Evolutionary conservation across 2,113 vertebrate species (phyloP), one percentile per base, ranked within the genome.

Genomic region (Xenus cinereus): DNA sequence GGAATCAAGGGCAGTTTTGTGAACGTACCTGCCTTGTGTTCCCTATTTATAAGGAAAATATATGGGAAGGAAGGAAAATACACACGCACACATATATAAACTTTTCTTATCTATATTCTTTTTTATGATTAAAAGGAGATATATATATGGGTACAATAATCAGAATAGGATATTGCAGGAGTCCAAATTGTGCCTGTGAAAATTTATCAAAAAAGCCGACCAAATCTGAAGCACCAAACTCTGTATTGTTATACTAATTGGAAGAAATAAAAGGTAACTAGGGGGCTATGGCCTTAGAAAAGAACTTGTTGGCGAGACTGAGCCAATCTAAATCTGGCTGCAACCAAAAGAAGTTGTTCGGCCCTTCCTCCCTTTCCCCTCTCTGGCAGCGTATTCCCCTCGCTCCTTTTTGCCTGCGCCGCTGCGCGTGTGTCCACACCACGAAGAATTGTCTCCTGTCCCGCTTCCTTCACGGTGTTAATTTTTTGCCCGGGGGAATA

Each of bases 311-410:
- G 28, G 11, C 54, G 89, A 86, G 68, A 37, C 4, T 10, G 64
- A 77, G 73, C 46, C 51, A 27, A 7, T 74, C 54, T 69, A n/a
- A 91, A 37, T 62, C n/a, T 56, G 45, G 7, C 37, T 83, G 48
- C 46, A 41, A 41, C 57, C 62, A 59, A 63, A 66, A 87, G 71
- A 41, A 54, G 6, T 63, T 30, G 22, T 69, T 82, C 21, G 62
- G 35, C 37, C 74, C 24, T 83, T 88, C 19, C 66, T 92, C 27
- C 71, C 19, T 73, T 82, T 75, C 73, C 46, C 20, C 12, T 9
- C 37, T 66, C 62, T 10, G 32, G 22, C 46, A 59, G 56, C 8
- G 0, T 0, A 0, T 72, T 89, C 69, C 77, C 51, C 14, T 43
- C 64, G 13, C 66, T 85, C 39, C 16, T 78, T 87, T 87, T 68